These are phyloP conservation scores for Actinemys pallida DNA, from an alignment of 2,113 vertebrate genomes.

Conservation along the genomic window DNA sequence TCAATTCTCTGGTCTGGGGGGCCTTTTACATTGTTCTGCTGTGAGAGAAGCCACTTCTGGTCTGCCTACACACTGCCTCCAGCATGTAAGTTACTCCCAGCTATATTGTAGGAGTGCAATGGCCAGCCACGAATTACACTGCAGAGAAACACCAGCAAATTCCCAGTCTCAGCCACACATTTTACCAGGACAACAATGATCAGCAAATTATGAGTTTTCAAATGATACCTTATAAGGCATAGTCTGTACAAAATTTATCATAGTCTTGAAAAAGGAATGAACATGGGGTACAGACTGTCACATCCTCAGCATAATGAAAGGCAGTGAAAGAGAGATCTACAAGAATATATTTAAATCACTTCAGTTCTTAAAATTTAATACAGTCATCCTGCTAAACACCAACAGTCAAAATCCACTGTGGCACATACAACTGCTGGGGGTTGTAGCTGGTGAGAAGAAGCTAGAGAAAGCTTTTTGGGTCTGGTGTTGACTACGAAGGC, in stretches of 20 bases:
- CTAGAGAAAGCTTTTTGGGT: background rate
- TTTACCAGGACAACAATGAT: background rate
- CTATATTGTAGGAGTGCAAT: background rate
- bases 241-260: background rate
- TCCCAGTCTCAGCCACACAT: background rate
- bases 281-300: background rate
- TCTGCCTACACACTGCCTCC: background rate
- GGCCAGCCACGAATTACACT: background rate
- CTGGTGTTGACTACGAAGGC: background rate
- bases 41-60: background rate
- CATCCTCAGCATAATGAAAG: rapidly evolving
- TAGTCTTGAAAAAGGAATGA: background rate
- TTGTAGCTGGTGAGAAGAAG: background rate
- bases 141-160: background rate
- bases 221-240: background rate
- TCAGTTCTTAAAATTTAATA: background rate
- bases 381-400: background rate
- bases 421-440: background rate
- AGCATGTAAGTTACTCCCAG: background rate
- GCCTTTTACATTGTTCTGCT: background rate
- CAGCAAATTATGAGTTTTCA: background rate
- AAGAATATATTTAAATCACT: background rate
- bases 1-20: background rate
- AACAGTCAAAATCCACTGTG: background rate
- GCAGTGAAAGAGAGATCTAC: background rate